Base-by-base conservation (phyloP, 53 echinoderm and acorn worm species). In the Holothuria leucospilota region DNA sequence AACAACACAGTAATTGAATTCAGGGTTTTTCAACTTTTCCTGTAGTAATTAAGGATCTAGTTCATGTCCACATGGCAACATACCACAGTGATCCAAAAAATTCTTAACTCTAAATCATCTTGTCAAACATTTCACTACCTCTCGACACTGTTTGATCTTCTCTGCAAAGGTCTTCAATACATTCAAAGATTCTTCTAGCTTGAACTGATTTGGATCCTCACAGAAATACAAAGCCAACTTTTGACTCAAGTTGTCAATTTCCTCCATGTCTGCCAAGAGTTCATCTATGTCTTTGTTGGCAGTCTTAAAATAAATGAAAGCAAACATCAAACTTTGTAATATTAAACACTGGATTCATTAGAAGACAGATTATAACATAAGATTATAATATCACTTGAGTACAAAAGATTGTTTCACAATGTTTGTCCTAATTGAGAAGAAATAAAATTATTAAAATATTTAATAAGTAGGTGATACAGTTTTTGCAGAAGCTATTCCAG, bases 61-160 rank as follows among this genome's bases (percentile, higher is more conserved):
- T 16, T 56, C 56, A 56, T 15, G 18, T 56, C 16, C 18, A 16
- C 18, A 2, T 18, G 16, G 15, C 4, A 56, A 16, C 3, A 56
- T 56, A 56, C 82, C 0, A 81, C 13, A 1, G 82, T 27, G 12
- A 75, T 68, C 83, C 78, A 96, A 92, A 85, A 91, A 90, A 29
- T 82, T 71, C 58, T 87, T 85, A 53, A 82, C 82, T 69, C 88
- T 92, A 63, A 96, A 81, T 29, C 94, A 69, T 8, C 88, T 89
- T 25, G 91, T 68, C 78, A 96, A 96, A 21, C 92, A 94, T 62
- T 96, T 93, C 61, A 90, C 87, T 90, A 95, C 91, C 80, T 85
- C 84, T 78, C 27, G 56, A 59, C 78, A 78, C 56, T 56, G 53
- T 56, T 78, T 78, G 52, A 78, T 29, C 28, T 59, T 78, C 51